These are phyloP conservation scores for Drosophila tanythrix DNA, from an alignment of 2,888 invertebrate genomes.

Conservation along the genomic window DNA sequence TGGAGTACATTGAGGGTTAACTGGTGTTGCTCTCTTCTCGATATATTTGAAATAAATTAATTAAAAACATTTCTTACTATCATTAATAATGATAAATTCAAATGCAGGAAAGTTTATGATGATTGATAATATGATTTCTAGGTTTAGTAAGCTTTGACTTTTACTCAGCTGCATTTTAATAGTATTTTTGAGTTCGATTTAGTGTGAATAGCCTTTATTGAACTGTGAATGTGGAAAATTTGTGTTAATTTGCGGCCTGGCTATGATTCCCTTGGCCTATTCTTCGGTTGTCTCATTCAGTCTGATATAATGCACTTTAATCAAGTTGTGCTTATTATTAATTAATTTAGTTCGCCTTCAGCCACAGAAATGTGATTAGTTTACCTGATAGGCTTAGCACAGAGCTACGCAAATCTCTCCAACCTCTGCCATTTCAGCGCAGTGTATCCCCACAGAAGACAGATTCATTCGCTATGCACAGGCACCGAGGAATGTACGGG, in stretches of 20 bases:
- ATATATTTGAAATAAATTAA: neutral
- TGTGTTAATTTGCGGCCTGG: neutral
- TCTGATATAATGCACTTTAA: conserved; percentile 43
- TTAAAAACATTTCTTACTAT: neutral
- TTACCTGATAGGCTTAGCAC: conserved; percentile 51
- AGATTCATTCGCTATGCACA: conserved; percentile 35
- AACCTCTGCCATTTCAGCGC: neutral
- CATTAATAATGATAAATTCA: neutral
- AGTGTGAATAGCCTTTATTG: neutral
- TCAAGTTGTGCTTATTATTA: conserved; percentile 61
- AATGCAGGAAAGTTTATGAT: neutral
- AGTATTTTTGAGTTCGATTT: neutral
- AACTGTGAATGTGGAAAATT: neutral
- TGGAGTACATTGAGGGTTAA: neutral
- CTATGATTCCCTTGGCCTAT: neutral
- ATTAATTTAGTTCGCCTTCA: conserved; percentile 58
- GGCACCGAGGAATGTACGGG: neutral
- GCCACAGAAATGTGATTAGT: conserved; percentile 50
- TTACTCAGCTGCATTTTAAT: too few relatives aligned
- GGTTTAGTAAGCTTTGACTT: neutral
- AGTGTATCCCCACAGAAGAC: neutral
- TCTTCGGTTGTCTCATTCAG: conserved; percentile 4
- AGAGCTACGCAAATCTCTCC: conserved; percentile 4
- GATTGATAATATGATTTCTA: too few relatives aligned
- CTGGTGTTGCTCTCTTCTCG: conserved; percentile 3